Evolutionary conservation across 2,113 vertebrate species (phyloP).

Genomic region (Colinus virginianus): DNA sequence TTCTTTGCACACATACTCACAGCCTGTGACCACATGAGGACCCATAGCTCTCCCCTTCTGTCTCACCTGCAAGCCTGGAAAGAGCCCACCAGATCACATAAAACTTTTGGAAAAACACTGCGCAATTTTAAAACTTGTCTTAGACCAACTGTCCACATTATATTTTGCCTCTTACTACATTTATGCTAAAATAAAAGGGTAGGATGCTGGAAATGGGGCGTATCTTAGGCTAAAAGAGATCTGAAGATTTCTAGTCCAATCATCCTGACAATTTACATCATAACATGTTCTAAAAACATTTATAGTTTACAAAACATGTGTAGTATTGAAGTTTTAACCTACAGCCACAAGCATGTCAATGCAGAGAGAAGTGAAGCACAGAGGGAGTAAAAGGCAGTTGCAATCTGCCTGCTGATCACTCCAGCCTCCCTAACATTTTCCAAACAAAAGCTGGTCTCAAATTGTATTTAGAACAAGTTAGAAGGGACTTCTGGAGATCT

Average conservation of each 20-base stretch:
- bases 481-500: neutral
- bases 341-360: neutral
- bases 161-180: neutral
- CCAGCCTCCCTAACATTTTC: neutral
- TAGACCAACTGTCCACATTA: neutral
- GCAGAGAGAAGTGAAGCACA: neutral
- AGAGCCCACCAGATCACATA: neutral
- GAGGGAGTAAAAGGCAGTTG: neutral
- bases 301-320: neutral
- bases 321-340: neutral
- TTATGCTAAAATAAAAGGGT: neutral
- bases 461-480: neutral
- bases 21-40: neutral
- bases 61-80: neutral
- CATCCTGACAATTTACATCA: neutral
- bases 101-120: neutral
- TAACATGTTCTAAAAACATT: neutral
- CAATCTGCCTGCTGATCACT: neutral
- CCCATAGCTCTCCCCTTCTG: neutral
- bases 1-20: neutral
- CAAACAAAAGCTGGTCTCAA: neutral
- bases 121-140: neutral
- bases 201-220: neutral
- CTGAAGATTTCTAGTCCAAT: neutral
- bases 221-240: neutral